Evolutionary conservation across 2,113 vertebrate genomes (phyloP), one percentile per base, ranked within the genome.

Genomic region (Scolopax mira): DNA sequence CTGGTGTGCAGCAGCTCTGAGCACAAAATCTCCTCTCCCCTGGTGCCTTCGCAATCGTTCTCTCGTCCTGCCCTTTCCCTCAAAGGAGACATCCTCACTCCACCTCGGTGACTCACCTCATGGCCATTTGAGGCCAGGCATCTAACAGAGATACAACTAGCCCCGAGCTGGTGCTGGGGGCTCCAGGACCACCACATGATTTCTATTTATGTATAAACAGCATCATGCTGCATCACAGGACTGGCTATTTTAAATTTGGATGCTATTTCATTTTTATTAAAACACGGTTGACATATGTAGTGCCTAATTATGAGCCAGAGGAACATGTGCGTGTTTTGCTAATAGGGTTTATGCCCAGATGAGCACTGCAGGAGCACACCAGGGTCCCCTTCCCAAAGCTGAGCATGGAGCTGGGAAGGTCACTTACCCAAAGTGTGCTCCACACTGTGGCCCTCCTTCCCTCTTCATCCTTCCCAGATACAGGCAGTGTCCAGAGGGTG

Each of bases 261-360:
- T 78, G 55, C 7, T 42, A 51, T 58, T 41, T 77, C 35, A 23
- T 69, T 69, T 90, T n/a, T 41, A 41, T 61, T 65, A 77, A 58
- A 65, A 24, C 9, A 7, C 1, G 0, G 14, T 19, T 88, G 77
- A 44, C 11, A 3, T 8, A 9, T 4, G 8, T 54, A 67, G 28
- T 2, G 3, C 28, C 15, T 58, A 25, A 16, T 3, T 31, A 16
- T 12, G 31, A 86, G 55, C 35, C 65, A 35, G 70, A 52, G n/a
- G 61, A 57, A 24, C 25, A 30, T 0, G 0, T 13, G 33, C 2
- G 0, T 75, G 35, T 72, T 57, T 67, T 9, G 0, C 37, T 33
- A 23, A 7, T 3, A 19, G 52, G 61, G 42, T 37, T 89, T 55
- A 15, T 41, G 30, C 30, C 42, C n/a, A 30, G 16, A 18, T 37